Evolutionary conservation across 2,113 vertebrate species (phyloP), one percentile per base, ranked within the genome.

Genomic region (Chlamydotis undulata): DNA sequence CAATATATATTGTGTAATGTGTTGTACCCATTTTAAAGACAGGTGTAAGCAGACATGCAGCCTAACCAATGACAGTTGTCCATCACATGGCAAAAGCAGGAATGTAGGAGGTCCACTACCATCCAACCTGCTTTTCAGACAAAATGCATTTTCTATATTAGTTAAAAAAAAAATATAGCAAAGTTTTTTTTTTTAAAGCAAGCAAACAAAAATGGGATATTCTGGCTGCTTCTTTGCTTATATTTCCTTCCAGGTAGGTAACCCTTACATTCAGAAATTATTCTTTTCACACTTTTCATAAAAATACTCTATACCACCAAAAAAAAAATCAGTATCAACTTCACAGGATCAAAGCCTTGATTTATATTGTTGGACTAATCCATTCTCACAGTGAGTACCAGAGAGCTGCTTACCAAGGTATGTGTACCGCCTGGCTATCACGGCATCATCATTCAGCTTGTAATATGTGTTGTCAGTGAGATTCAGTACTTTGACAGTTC

Each of bases 401-500:
- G 16, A 50, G 9, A 82, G 73, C 49, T 74, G 89, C 98, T 98
- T 97, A 99, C 99, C 99, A 22, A 99, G 98, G 93, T 99, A 99
- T 14, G 99, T 99, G 97, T 99, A 99, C 92, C 99, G 97, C 96
- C 98, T 98, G 47, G 97, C 98, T 97, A 98, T 98, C 31, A 99
- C 96, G 8, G 97, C 95, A 7, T 99, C 98, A 65, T 99, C 99
- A 2, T 98, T 99, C 43, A 98, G 98, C 79, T 98, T 99, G 97
- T 99, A 99, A 78, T 98, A 99, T 2, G 95, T 98, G 85, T 98
- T 99, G 91, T 99, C 99, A 6, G 99, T 99, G 75, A 99, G 94
- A 97, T 99, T 99, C 97, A 99, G 98, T 50, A 99, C 99, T 98
- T 99, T 99, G 89, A 99, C 97, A 2, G 99, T 99, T 89, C 99